Evolutionary conservation across 1,140 invertebrate genomes (phyloP).

Genomic region (Colletes gigas): DNA sequence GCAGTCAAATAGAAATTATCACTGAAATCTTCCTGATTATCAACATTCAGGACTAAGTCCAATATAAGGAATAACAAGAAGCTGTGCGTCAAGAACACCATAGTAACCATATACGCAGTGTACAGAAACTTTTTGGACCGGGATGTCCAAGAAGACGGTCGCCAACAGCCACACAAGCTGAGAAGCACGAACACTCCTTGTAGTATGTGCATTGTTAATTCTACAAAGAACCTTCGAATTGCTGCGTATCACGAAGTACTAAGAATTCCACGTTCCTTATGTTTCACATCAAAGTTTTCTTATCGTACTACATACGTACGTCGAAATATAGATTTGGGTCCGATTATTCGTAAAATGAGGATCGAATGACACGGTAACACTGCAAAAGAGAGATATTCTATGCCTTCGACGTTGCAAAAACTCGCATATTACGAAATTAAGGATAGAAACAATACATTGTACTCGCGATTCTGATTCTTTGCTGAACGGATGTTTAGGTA

Average conservation of each 20-base stretch:
- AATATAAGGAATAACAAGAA: constrained; percentile 12
- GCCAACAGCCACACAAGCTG: constrained; percentile 24
- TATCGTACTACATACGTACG: too few relatives aligned
- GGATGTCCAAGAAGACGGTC: constrained; percentile 19
- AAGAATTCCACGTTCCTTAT: too few relatives aligned
- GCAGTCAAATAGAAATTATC: constrained; percentile 56
- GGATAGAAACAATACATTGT: neutral
- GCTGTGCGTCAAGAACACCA: neutral
- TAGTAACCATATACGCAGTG: neutral
- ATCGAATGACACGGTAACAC: too few relatives aligned
- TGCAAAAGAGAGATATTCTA: too few relatives aligned
- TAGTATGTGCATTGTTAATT: neutral
- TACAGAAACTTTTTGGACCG: constrained; percentile 3
- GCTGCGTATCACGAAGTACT: neutral
- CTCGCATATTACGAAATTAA: neutral
- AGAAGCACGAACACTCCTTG: constrained; percentile 11
- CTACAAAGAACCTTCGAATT: too few relatives aligned
- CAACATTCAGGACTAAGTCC: constrained; percentile 18
- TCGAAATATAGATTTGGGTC: too few relatives aligned
- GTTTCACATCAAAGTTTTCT: too few relatives aligned
- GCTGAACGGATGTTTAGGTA: neutral
- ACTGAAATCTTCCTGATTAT: constrained; percentile 41
- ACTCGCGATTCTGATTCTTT: neutral
- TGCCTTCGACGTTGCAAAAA: too few relatives aligned
- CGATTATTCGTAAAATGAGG: too few relatives aligned